Evolutionary conservation across 2,888 invertebrate genomes (phyloP).

Genomic region (Plusia festucae): DNA sequence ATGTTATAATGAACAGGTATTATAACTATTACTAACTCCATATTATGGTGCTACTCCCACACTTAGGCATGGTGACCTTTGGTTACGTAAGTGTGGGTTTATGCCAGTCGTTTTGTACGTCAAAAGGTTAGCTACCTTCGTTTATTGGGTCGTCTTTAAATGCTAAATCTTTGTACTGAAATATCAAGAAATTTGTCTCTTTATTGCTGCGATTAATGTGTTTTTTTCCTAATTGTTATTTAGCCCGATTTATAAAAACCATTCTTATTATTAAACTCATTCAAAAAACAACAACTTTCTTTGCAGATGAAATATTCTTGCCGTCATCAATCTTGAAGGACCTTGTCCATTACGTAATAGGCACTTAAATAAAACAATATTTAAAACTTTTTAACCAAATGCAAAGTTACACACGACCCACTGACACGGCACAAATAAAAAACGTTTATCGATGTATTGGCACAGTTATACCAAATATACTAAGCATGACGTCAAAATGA

Average conservation of each 20-base stretch:
- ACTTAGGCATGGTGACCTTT: slow-evolving; percentile 63
- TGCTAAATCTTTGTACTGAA: neutral
- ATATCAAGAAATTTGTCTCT: neutral
- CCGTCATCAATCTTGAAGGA: neutral
- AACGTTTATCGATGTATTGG: slow-evolving; percentile 2
- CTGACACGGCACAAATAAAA: slow-evolving; percentile 5
- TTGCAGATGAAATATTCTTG: no score
- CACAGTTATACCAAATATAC: slow-evolving; percentile 5
- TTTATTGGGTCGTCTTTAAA: neutral
- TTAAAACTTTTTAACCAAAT: neutral
- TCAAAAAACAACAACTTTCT: no score
- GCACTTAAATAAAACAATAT: neutral
- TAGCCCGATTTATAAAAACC: no score
- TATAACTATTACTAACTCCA: slow-evolving; percentile 54
- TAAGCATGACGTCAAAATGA: slow-evolving; percentile 37
- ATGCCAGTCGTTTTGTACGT: slow-evolving; percentile 47
- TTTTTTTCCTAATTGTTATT: no score
- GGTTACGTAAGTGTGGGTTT: slow-evolving; percentile 61
- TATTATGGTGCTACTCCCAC: slow-evolving; percentile 60
- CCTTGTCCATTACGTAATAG: neutral
- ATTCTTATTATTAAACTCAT: no score
- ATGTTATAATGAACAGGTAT: slow-evolving; percentile 53
- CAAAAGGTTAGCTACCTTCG: slow-evolving; percentile 50
- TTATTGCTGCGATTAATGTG: no score
- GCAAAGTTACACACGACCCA: neutral